Base-by-base conservation (phyloP, 2,888 invertebrate genomes). In the Drosophila mimica region DNA sequence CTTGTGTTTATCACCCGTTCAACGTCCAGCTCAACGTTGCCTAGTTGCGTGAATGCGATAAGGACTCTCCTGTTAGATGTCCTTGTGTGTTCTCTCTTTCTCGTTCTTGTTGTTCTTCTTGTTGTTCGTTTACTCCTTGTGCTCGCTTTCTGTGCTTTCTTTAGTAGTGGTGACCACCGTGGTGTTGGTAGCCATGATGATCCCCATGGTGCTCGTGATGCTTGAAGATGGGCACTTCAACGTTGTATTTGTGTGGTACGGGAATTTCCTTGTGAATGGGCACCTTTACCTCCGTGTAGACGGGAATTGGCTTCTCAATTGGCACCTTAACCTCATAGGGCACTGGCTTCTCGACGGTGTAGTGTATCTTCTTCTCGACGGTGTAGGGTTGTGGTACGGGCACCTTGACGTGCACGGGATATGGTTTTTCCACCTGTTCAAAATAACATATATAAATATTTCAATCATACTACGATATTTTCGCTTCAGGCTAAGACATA, bases 371-470 rank as follows among this genome's bases (percentile, higher is more conserved):
- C 72, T 97, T 96, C 88, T 96, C 96, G 9, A 97, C 96, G 75
- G 96, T 95, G 93, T 97, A 97, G 57, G 97, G 97, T 92, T 96
- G 96, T 93, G 97, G 96, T 34, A 97, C 96, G 67, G 95, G 96
- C 17, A 97, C 96, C 91, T 96, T 96, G 0, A 97, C 95, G 91
- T 96, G 96, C 81, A 95, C 95, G 75, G 97, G 97, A 58, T 96
- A 96, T 69, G 96, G 96, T 94, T 95, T 97, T 87, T 96, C 96
- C 20, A 97, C 95, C 92, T 95, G 94, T 0, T 31, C 0, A n/a
- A 46, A 2, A 25, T 17, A 15, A 8, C 13, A 5, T 20, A 25
- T 43, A 51, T 25, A 36, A 28, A 28, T 13, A 31, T 40, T 40
- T 20, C 0, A 7, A 33, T 17, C 11, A 28, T 25, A 11, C 4